Conservation (phyloP, 2,797 vertebrate species). For the Propithecus deckenii region DNA sequence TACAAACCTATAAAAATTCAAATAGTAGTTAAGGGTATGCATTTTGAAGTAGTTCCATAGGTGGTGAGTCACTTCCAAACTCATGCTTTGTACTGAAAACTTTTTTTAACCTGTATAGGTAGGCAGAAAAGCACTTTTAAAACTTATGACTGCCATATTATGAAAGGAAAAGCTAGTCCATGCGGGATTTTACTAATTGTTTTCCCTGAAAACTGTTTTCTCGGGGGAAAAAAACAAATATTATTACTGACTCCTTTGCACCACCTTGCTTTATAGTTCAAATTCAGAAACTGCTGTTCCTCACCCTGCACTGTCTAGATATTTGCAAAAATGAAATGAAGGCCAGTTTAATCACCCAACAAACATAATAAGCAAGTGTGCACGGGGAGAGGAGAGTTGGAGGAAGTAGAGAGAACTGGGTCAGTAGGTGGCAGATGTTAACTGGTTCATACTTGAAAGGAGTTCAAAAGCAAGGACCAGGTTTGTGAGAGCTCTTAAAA, state of each 20-base stretch:
- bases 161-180: conserved; percentile 16
- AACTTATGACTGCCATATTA: not conserved
- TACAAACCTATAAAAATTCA: conserved; percentile 58
- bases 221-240: not conserved
- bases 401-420: not conserved
- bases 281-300: not conserved
- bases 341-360: not conserved
- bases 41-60: conserved; percentile 31
- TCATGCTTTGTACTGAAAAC: conserved; percentile 3
- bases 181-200: not conserved
- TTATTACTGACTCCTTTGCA: not conserved
- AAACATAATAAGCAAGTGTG: not conserved
- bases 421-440: conserved; percentile 19
- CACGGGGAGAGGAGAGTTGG: not conserved
- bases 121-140: conserved; percentile 24
- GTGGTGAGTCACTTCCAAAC: conserved; percentile 59
- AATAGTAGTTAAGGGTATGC: conserved; percentile 42
- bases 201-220: conserved; percentile 39
- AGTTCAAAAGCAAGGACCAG: not conserved
- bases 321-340: not conserved
- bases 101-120: conserved; percentile 45
- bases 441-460: not conserved
- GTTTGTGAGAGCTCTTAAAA: not conserved
- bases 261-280: not conserved
- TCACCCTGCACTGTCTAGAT: not conserved